Evolutionary conservation across 2,888 invertebrate species (phyloP).

Genomic region (Lasioglossum vierecki): DNA sequence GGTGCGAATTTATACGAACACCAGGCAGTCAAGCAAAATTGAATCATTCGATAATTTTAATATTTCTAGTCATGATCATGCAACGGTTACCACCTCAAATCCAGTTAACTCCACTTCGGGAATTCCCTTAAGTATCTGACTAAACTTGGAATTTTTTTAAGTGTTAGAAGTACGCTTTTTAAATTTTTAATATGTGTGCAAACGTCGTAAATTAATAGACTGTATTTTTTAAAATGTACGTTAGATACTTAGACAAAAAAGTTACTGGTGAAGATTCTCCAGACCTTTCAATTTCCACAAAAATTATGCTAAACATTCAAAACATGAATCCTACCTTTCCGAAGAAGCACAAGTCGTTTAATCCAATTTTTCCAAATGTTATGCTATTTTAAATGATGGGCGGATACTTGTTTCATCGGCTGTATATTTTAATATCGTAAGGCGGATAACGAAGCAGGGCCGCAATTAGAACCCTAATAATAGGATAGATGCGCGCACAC

Average conservation of each 20-base stretch:
- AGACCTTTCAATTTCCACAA: neutral
- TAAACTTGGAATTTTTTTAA: neutral
- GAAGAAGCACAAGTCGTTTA: neutral
- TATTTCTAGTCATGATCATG: no score
- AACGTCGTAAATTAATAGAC: no score
- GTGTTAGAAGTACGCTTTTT: neutral
- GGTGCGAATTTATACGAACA: no score
- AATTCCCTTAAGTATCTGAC: no score
- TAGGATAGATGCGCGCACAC: no score
- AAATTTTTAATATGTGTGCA: no score
- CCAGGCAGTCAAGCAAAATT: no score
- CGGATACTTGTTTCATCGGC: neutral
- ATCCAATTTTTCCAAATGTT: neutral
- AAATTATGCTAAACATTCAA: neutral
- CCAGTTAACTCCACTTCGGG: no score
- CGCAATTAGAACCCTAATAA: neutral
- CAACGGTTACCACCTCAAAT: no score
- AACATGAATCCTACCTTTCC: neutral
- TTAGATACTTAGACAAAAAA: neutral
- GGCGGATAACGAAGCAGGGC: neutral
- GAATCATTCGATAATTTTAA: no score
- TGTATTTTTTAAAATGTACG: neutral
- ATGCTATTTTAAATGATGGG: no score
- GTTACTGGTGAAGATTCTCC: neutral
- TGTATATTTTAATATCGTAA: neutral